These are phyloP conservation scores for Mimachlamys varia DNA, from an alignment of 2,888 invertebrate genomes.

Conservation along the genomic window DNA sequence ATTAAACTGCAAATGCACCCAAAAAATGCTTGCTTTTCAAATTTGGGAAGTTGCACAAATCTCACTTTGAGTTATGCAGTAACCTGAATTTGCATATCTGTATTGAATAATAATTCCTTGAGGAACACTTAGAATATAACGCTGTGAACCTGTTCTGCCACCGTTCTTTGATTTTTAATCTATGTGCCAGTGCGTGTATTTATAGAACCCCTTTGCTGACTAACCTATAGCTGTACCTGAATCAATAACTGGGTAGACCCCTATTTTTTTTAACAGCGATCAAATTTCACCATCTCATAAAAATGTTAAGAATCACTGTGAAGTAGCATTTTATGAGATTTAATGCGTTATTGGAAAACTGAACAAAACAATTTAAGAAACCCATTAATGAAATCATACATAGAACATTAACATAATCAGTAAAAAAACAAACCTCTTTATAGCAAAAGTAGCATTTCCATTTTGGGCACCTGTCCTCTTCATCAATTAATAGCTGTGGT, in stretches of 20 bases:
- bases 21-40: background rate
- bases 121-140: constrained; percentile 31
- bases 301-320: constrained; percentile 6
- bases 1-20: background rate
- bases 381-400: constrained; percentile 9
- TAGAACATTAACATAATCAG: background rate
- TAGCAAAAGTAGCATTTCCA: background rate
- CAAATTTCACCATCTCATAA: constrained; percentile 18
- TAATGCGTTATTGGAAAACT: constrained; percentile 18
- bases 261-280: background rate
- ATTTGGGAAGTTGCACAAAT: constrained; percentile 23
- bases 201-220: background rate
- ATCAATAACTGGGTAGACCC: constrained; percentile 33
- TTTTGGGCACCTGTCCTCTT: background rate
- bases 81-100: constrained; percentile 23
- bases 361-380: constrained; percentile 19
- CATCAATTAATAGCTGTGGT: background rate
- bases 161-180: constrained; percentile 7
- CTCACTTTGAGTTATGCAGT: constrained; percentile 3
- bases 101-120: background rate
- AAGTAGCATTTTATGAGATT: background rate
- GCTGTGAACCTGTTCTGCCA: background rate
- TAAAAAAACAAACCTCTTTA: background rate
- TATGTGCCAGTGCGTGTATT: constrained; percentile 21
- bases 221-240: constrained; percentile 26